Evolutionary conservation across 2,797 vertebrate species (phyloP).

Genomic region (Lophius americanus): DNA sequence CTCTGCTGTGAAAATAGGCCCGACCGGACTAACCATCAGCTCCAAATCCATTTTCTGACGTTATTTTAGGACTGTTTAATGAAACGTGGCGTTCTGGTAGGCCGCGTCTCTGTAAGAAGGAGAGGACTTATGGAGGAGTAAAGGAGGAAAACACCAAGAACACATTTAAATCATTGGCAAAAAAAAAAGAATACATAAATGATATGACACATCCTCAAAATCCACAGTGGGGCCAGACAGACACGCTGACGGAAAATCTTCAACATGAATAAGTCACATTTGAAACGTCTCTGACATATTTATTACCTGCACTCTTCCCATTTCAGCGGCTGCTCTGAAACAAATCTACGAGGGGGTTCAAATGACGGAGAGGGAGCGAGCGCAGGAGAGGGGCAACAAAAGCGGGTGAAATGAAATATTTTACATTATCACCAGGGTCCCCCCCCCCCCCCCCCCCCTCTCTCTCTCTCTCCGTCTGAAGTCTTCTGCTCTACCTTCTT

Average conservation of each 20-base stretch:
- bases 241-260: conserved; percentile 16
- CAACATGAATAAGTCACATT: conserved; percentile 48
- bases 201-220: conserved; percentile 56
- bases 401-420: conserved; percentile 72
- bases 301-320: conserved; percentile 57
- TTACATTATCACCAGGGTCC: conserved; percentile 77
- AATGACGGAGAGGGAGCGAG: conserved; percentile 42
- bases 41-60: conserved; percentile 12
- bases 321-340: conserved; percentile 52
- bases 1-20: neutral
- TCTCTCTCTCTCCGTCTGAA: conserved; percentile 55
- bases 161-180: neutral
- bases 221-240: conserved; percentile 34
- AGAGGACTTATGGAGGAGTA: conserved; percentile 9
- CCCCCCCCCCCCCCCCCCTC: conserved; percentile 14
- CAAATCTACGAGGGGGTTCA: conserved; percentile 57
- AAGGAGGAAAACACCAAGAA: conserved; percentile 12
- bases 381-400: conserved; percentile 58
- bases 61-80: neutral
- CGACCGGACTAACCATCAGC: neutral
- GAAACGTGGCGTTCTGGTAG: neutral
- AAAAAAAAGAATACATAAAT: conserved; percentile 29
- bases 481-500: conserved; percentile 62
- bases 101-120: conserved; percentile 5
- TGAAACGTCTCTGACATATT: conserved; percentile 67